phyloP scores from a whole-genome alignment of 2,888 invertebrate species.

The Oscheius sp. region DNA sequence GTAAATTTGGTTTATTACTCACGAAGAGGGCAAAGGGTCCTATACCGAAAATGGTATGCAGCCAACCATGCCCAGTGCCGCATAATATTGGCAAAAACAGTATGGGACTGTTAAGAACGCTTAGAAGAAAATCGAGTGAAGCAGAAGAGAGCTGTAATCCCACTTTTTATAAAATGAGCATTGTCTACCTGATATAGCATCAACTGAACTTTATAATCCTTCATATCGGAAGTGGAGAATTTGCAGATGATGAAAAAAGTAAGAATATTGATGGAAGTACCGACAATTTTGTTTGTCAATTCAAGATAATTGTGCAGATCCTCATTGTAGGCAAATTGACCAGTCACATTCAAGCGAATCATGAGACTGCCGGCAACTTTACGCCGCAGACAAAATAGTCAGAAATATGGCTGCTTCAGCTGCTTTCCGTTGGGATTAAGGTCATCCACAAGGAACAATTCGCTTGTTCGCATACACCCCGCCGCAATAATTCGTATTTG shows the following conservation, averaged over 20 bases:
- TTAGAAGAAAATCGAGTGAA: not conserved
- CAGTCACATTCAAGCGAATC: not conserved
- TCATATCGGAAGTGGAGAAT: conserved; percentile 7
- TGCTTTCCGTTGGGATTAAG: too few relatives aligned
- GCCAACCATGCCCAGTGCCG: not conserved
- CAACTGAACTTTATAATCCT: not conserved
- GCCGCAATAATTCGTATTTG: too few relatives aligned
- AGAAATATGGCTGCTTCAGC: too few relatives aligned
- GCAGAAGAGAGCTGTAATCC: not conserved
- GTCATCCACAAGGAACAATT: too few relatives aligned
- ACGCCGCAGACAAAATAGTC: too few relatives aligned
- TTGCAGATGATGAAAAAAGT: not conserved
- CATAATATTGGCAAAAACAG: not conserved
- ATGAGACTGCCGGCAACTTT: too few relatives aligned
- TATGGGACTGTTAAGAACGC: not conserved
- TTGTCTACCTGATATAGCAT: not conserved
- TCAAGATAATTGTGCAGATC: not conserved
- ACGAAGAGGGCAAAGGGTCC: not conserved
- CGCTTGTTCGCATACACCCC: too few relatives aligned
- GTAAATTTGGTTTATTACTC: not conserved
- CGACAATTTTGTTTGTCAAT: not conserved
- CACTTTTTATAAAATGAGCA: too few relatives aligned
- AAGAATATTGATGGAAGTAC: conserved; percentile 2
- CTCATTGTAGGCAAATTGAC: conserved; percentile 9
- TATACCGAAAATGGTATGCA: not conserved